Base-by-base conservation (phyloP, 2,113 vertebrate genomes). In the Zosterops lateralis region DNA sequence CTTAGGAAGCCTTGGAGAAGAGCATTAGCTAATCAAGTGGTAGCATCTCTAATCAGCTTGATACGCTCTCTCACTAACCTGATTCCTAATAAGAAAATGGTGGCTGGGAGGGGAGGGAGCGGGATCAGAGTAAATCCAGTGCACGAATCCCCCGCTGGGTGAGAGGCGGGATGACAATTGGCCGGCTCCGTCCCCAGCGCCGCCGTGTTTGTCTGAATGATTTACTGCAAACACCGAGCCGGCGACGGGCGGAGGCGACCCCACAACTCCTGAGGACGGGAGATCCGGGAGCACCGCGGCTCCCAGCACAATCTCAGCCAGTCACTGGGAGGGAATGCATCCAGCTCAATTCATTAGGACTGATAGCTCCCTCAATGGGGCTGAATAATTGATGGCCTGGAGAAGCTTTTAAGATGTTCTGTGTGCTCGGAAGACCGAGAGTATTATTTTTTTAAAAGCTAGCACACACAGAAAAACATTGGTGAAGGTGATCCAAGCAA, bases 381-480 rank as follows among this genome's bases (percentile, higher is more conserved):
- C 87, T 98, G 98, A 98, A 98, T 98, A 98, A 98, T 98, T 98
- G 98, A 98, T 98, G 97, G 96, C 96, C 94, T 34, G 84, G 75
- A 97, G 97, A 97, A 89, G 98, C 97, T 97, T 97, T 98, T 97
- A 97, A 97, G 97, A 97, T 97, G 97, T 96, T 97, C 97, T 44
- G 81, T 74, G 84, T 5, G 85, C 97, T 97, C 57, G 0, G 60
- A 92, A 96, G 95, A 95, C 95, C 18, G 66, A 95, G 95, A 87
- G 90, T 93, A 96, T 96, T 95, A 95, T 97, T 97, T 97, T 96
- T 97, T 97, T 95, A 97, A 96, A 96, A 96, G 96, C 97, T 92
- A 94, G 95, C 97, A 94, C 96, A 89, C 93, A 95, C 2, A 64
- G 96, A 95, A 97, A 96, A 97, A 96, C 95, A 97, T 79, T 20